These are phyloP conservation scores for Dicaeum eximium DNA, from an alignment of 2,113 vertebrate genomes.

Conservation along the genomic window DNA sequence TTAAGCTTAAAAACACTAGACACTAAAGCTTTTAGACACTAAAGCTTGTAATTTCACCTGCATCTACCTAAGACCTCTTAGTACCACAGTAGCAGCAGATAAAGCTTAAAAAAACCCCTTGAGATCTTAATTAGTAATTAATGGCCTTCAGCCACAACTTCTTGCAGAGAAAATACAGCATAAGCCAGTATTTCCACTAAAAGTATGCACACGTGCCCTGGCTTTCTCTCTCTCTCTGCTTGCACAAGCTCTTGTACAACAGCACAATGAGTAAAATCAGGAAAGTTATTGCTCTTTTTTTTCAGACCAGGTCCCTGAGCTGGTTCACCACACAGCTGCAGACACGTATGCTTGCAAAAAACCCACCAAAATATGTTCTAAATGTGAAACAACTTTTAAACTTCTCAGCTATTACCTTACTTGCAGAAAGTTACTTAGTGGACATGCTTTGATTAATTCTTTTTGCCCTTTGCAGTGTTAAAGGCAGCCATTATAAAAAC, in stretches of 20 bases:
- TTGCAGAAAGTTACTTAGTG: not conserved
- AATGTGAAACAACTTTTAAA: not conserved
- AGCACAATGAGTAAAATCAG: not conserved
- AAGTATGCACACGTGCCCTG: not conserved
- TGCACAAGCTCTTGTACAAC: not conserved
- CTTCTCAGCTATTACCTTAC: not conserved
- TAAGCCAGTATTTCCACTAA: not conserved
- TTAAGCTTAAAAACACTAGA: not conserved
- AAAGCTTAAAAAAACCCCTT: not conserved
- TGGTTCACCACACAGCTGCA: not conserved
- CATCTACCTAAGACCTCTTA: not conserved
- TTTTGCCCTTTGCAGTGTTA: not conserved
- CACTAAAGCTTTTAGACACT: no score
- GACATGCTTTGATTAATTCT: not conserved
- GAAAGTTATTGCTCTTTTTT: not conserved
- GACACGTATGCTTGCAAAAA: not conserved
- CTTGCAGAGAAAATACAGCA: not conserved
- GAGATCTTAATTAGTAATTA: not conserved
- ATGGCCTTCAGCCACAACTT: not conserved
- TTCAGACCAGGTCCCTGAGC: not conserved
- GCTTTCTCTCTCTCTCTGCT: not conserved
- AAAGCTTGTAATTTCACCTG: not conserved
- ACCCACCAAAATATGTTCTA: not conserved
- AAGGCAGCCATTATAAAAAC: not conserved
- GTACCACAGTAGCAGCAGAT: not conserved